A percentile compares a stretch with the other conserved stretches of the same genome.
phyloP scores from a whole-genome alignment of 2,797 vertebrate genomes.

The Brotula barbata region DNA sequence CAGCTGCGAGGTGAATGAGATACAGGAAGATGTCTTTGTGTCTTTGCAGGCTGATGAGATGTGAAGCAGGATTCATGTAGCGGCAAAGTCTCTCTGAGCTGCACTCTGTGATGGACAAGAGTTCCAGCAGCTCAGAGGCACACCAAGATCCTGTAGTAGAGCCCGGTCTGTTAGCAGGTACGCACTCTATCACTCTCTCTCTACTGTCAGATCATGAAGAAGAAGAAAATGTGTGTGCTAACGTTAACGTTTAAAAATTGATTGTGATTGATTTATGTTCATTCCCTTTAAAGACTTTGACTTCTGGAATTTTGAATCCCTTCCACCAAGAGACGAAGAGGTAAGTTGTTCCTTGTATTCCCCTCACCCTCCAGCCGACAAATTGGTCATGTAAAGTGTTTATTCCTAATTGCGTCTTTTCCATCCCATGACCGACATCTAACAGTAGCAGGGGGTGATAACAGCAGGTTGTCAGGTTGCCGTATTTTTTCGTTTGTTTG shows the following conservation, averaged over 20 bases:
- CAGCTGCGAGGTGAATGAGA: too few species aligned
- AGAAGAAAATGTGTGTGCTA: neutral
- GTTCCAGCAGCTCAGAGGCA: constrained; percentile 31
- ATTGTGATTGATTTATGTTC: neutral
- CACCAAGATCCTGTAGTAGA: constrained; percentile 30
- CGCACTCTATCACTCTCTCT: too few species aligned
- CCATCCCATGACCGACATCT: too few species aligned
- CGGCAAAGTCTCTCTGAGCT: neutral
- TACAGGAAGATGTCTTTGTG: too few species aligned
- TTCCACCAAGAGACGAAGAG: constrained; percentile 40
- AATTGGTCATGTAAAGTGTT: too few species aligned
- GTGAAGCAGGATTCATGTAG: too few species aligned
- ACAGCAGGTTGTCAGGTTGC: too few species aligned
- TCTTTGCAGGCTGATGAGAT: too few species aligned
- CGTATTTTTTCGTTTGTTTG: too few species aligned
- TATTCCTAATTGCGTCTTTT: too few species aligned
- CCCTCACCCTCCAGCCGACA: too few species aligned
- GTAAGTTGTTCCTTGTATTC: constrained; percentile 31
- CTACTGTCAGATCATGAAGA: neutral
- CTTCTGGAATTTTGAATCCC: constrained; percentile 16
- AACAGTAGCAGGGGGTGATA: too few species aligned
- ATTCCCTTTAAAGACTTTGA: constrained; percentile 37
- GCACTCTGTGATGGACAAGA: constrained; percentile 49
- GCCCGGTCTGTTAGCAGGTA: constrained; percentile 39
- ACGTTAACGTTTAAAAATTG: neutral